A percentile compares a stretch with the other conserved stretches of the same genome.
These are phyloP conservation scores for Brachionichthys hirsutus DNA, from an alignment of 2,113 vertebrate species.

Conservation along the genomic window DNA sequence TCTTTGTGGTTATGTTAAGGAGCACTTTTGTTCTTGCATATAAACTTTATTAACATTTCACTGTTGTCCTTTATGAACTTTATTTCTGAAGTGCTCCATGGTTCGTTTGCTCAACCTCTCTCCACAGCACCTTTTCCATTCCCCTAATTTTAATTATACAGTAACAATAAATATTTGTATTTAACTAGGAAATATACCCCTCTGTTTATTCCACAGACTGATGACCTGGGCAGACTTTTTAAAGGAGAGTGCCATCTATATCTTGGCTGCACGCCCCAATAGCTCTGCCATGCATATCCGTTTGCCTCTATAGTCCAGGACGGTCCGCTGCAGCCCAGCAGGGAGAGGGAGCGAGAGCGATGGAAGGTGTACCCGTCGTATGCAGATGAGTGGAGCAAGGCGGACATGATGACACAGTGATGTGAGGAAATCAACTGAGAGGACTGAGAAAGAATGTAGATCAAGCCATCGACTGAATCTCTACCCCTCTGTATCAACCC, in stretches of 20 bases:
- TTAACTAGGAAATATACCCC: no score
- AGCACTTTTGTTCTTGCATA: no score
- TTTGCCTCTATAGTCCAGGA: conserved; percentile 79
- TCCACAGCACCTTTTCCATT: neutral
- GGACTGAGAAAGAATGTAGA: conserved; percentile 37
- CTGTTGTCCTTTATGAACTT: neutral
- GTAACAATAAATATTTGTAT: neutral
- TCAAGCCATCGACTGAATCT: conserved; percentile 51
- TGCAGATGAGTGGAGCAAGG: conserved; percentile 35
- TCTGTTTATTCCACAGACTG: conserved; percentile 69
- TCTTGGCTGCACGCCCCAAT: conserved; percentile 91
- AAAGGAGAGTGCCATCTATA: conserved; percentile 86
- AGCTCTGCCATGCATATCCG: conserved; percentile 90
- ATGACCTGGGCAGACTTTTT: conserved; percentile 87
- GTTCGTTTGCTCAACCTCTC: no score
- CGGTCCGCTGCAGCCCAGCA: conserved; percentile 15
- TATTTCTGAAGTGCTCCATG: no score
- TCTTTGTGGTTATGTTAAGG: no score
- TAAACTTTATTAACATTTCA: neutral
- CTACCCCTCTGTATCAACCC: conserved; percentile 45
- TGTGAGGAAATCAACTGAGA: conserved; percentile 23
- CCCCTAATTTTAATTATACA: neutral
- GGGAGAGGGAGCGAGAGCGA: conserved; percentile 25
- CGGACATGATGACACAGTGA: conserved; percentile 26
- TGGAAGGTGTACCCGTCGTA: conserved; percentile 18